Percentiles rank a stretch among this genome's conserved stretches.
Conservation (phyloP, 1,140 invertebrate genomes). For the Drosophila arawakana region DNA sequence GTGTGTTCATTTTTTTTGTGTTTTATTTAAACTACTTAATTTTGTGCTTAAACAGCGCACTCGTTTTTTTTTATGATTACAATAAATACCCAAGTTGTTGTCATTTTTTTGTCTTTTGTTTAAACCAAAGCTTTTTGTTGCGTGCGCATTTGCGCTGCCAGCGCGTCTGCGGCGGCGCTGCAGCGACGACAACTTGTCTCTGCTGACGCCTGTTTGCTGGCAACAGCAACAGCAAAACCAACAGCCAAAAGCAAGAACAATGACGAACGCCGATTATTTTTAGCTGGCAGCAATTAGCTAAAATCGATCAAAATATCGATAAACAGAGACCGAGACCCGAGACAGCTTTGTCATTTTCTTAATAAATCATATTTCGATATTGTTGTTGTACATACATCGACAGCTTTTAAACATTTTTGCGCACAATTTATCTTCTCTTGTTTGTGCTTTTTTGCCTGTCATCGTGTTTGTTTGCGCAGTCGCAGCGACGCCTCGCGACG, state of each 20-base stretch:
- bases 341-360: slow-evolving; percentile 1
- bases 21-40: slow-evolving; percentile 80
- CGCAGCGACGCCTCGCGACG: slow-evolving; percentile 15
- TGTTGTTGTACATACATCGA: slow-evolving; percentile 6
- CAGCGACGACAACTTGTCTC: slow-evolving; percentile 62
- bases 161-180: slow-evolving; percentile 57
- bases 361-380: background rate
- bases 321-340: background rate
- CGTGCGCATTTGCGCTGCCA: slow-evolving; percentile 53
- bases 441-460: slow-evolving; percentile 33
- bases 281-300: slow-evolving; percentile 42
- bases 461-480: slow-evolving; percentile 21
- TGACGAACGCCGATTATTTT: slow-evolving; percentile 61
- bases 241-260: slow-evolving; percentile 41
- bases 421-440: slow-evolving; percentile 14
- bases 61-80: slow-evolving; percentile 50
- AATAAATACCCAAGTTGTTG: slow-evolving; percentile 61
- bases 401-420: slow-evolving; percentile 7
- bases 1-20: slow-evolving; percentile 53
- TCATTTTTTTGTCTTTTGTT: slow-evolving; percentile 33
- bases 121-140: slow-evolving; percentile 53
- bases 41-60: slow-evolving; percentile 79
- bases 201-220: slow-evolving; percentile 70
- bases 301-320: slow-evolving; percentile 38
- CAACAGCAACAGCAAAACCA: slow-evolving; percentile 26